Conservation (phyloP, 2,888 invertebrate genomes). For the Ectemnius lituratus region DNA sequence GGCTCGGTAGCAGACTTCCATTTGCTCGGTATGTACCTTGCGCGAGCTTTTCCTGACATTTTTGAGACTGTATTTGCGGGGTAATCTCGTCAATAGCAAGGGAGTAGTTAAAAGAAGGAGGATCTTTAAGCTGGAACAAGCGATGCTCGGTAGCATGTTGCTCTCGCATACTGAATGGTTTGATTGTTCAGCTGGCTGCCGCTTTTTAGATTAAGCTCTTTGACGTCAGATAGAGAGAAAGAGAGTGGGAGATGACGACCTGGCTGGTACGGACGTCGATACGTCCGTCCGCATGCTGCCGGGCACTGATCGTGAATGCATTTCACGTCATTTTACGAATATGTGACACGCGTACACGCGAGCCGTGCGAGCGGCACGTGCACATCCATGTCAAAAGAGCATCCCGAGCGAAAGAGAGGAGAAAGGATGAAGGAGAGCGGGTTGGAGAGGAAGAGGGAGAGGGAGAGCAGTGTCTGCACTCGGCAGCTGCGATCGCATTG, state of each 20-base stretch:
- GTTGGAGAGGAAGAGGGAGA: constrained; percentile 13
- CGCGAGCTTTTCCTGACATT: no score
- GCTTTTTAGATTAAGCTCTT: constrained; percentile 17
- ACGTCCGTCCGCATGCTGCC: background rate
- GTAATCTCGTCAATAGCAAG: no score
- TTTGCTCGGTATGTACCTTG: no score
- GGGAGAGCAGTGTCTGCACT: no score
- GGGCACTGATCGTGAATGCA: background rate
- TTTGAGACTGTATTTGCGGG: no score
- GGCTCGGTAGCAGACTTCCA: no score
- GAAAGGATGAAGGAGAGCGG: constrained; percentile 18
- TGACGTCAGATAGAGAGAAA: constrained; percentile 16
- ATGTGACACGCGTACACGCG: constrained; percentile 10
- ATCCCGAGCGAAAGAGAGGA: constrained; percentile 1
- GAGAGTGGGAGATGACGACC: constrained; percentile 6
- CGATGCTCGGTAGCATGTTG: background rate
- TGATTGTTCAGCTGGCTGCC: constrained; percentile 6
- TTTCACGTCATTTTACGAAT: background rate
- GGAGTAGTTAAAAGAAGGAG: no score
- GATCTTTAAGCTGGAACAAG: background rate
- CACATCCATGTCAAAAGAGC: constrained; percentile 14
- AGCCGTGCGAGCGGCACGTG: constrained; percentile 1
- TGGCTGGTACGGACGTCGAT: background rate
- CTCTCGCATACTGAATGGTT: constrained; percentile 5
- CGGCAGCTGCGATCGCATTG: no score